Evolutionary conservation across 2,888 invertebrate species (phyloP), one percentile per base, ranked within the genome.

Genomic region (Chloroclystis v-ata): DNA sequence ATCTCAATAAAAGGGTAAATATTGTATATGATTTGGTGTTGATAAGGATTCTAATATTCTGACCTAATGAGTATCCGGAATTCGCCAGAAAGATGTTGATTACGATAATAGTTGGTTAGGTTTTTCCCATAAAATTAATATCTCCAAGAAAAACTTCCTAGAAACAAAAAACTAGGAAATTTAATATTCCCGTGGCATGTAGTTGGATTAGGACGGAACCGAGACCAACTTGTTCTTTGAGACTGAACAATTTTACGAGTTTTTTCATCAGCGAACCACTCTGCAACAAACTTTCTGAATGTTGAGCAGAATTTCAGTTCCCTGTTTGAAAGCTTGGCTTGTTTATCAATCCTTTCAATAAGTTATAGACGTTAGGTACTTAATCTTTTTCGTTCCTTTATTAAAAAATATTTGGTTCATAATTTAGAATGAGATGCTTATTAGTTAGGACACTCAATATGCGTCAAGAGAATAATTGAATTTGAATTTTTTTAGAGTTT

Each of bases 151-250:
- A 57, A 80, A 82, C 70, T 82, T 82, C 72, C 72, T 65, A 65
- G 74, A 71, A 79, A 81, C 78, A 77, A 68, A 72, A 66, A 76
- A 75, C 67, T 72, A 65, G 72, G 64, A 78, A 82, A 78, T 82
- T 78, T 80, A 76, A 82, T 80, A 82, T 79, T 75, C 72, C 52
- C 60, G 57, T 59, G 59, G 67, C 66, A 68, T 67, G 63, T 71
- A 56, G 57, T 54, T 56, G 54, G 49, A 60, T 60, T 57, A 61
- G 56, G 44, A 49, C 39, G 51, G 47, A 49, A 42, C 44, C 46
- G 49, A 46, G 33, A 40, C 10, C 28, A 57, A 60, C 58, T 60
- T 58, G 49, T 48, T 57, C 57, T 54, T 52, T 57, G 50, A 52
- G 50, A 54, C 50, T 45, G 41, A 54, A 54, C 49, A 53, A 54